Base-by-base conservation (phyloP, 2,888 invertebrate genomes). In the Morpho deidamia region DNA sequence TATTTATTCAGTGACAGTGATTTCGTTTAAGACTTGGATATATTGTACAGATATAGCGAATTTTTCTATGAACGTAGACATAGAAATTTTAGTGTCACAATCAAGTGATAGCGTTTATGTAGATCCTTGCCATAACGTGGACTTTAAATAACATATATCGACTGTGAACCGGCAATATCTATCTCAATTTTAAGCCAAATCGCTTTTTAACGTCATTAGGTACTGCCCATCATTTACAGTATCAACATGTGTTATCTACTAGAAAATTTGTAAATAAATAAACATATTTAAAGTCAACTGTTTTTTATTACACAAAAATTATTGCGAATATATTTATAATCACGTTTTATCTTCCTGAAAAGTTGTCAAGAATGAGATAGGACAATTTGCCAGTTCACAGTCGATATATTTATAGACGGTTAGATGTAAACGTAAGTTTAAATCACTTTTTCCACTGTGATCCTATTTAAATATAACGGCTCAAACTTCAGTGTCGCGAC, bases 401-500 rank as follows among this genome's bases (percentile, higher is more conserved):
- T n/a, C n/a, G n/a, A n/a, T n/a, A 81, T 74, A 73, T 66, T 67
- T 66, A 70, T 72, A 72, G 71, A 69, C 56, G 62, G 53, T 67
- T 72, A 71, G 71, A 65, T 64, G 68, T 81, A 80, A 81, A 78
- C 72, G 75, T 84, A 84, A 75, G 74, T 76, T 79, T 80, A 83
- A 83, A 85, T 84, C 84, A 88, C 88, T 87, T 83, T 86, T 83
- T 88, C 86, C 89, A 89, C 89, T 89, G 89, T 89, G 89, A 89
- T 89, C 89, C 88, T 88, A 86, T 80, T 83, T 82, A 81, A 83
- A 79, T 81, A 71, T 84, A 79, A 84, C 69, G 79, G 89, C 89
- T 89, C 88, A 87, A 87, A 74, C 72, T 78, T 81, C 80, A 77
- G 75, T 77, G 80, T 80, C 73, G 82, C 83, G 78, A 83, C 81